phyloP scores from a whole-genome alignment of 2,888 invertebrate genomes.

The Heliconius cydno region DNA sequence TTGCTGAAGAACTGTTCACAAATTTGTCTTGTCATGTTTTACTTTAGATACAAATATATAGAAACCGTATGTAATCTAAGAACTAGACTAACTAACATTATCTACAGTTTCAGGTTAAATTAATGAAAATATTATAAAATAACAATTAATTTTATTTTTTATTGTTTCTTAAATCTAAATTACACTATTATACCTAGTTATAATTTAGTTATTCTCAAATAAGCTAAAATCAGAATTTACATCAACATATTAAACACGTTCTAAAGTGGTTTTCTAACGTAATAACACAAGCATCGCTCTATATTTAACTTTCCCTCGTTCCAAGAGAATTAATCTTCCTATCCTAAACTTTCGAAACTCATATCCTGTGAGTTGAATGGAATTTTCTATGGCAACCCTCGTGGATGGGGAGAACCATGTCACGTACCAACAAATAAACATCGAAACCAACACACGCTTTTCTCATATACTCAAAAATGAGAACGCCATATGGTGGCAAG shows the following conservation, averaged over 20 bases:
- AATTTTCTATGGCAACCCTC: conserved; percentile 29
- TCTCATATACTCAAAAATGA: conserved; percentile 18
- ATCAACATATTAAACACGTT: conserved; percentile 2
- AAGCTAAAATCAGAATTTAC: not conserved
- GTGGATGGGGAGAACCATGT: conserved; percentile 13
- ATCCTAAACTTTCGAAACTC: conserved; percentile 30
- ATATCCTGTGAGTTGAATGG: conserved; percentile 27
- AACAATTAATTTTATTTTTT: not conserved
- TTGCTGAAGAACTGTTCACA: not conserved
- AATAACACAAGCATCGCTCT: conserved; percentile 15
- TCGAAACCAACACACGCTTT: conserved; percentile 16
- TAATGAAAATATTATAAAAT: not conserved
- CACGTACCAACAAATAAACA: conserved; percentile 33
- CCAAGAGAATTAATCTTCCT: conserved; percentile 20
- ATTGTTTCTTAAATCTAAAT: not conserved
- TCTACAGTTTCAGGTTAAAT: not conserved
- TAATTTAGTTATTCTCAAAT: not conserved
- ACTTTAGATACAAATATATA: not conserved
- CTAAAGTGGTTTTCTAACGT: conserved; percentile 10
- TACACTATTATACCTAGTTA: not conserved
- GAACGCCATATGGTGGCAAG: not conserved
- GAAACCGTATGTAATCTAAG: not conserved
- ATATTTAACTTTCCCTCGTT: conserved; percentile 25
- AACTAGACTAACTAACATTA: not conserved
- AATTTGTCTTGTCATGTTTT: not conserved